Conservation (phyloP, 2,888 invertebrate species). For the Rhingia rostrata region DNA sequence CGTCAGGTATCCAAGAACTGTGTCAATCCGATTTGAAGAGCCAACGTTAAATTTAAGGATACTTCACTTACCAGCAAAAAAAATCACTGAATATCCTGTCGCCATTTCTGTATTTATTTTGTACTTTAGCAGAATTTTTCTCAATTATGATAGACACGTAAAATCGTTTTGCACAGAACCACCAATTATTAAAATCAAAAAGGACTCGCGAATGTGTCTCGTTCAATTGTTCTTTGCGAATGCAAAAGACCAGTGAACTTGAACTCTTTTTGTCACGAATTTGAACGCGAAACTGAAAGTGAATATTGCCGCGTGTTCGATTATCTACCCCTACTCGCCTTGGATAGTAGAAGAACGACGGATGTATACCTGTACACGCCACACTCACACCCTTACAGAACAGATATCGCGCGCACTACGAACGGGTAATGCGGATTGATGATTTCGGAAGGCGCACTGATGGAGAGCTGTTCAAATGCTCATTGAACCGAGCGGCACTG, state of each 20-base stretch:
- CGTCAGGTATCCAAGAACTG: background rate
- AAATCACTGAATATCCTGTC: conserved; percentile 12
- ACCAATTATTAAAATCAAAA: conserved; percentile 5
- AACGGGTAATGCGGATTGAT: conserved; percentile 31
- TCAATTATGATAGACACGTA: background rate
- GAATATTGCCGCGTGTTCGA: conserved; percentile 58
- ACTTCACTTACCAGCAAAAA: conserved; percentile 44
- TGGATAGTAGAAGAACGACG: conserved; percentile 31
- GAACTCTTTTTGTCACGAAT: conserved; percentile 61
- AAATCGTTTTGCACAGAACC: background rate
- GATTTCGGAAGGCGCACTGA: conserved; percentile 37
- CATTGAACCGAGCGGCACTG: conserved; percentile 39
- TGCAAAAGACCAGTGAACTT: conserved; percentile 46
- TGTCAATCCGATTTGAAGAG: no score
- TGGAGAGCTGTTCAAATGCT: conserved; percentile 49
- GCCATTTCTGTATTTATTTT: conserved; percentile 23
- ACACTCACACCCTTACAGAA: conserved; percentile 52
- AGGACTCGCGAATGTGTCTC: conserved; percentile 10
- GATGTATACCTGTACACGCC: conserved; percentile 5
- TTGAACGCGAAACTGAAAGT: conserved; percentile 64
- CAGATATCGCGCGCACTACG: conserved; percentile 39
- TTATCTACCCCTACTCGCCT: conserved; percentile 64
- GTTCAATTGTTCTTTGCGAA: background rate
- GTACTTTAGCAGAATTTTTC: background rate
- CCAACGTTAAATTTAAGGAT: no score